Conservation (phyloP, 2,113 vertebrate genomes). For the Eira barbara region DNA sequence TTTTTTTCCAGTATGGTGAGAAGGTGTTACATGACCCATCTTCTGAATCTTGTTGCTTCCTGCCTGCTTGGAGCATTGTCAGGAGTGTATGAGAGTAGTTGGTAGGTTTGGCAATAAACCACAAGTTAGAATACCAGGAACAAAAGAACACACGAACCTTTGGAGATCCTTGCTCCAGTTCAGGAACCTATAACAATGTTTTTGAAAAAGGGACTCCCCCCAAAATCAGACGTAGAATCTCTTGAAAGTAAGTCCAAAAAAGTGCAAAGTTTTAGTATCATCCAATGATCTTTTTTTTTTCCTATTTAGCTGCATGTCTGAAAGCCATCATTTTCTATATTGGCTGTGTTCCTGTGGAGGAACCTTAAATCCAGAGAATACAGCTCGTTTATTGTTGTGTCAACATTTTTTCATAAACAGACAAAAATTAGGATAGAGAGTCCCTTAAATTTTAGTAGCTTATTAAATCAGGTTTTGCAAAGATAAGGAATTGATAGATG, state of each 20-base stretch:
- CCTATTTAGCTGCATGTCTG: neutral
- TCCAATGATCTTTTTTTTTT: neutral
- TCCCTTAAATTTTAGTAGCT: neutral
- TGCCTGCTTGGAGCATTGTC: neutral
- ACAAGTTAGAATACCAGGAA: neutral
- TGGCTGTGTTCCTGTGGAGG: neutral
- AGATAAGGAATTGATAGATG: neutral
- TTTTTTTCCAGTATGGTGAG: neutral
- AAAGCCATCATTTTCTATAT: neutral
- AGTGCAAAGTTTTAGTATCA: neutral
- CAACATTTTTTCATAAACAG: neutral
- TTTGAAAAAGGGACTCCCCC: neutral
- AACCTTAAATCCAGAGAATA: neutral
- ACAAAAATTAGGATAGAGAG: neutral
- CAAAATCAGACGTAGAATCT: neutral
- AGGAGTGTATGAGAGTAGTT: neutral
- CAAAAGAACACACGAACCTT: neutral
- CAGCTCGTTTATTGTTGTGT: neutral
- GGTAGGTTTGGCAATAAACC: conserved; percentile 35
- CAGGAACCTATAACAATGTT: neutral
- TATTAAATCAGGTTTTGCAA: neutral
- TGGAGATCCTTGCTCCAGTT: neutral
- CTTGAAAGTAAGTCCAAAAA: neutral
- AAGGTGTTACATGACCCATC: neutral
- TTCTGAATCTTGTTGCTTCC: conserved; percentile 35